These are phyloP conservation scores for Copsychus sechellarum DNA, from an alignment of 2,113 vertebrate genomes.

Conservation along the genomic window DNA sequence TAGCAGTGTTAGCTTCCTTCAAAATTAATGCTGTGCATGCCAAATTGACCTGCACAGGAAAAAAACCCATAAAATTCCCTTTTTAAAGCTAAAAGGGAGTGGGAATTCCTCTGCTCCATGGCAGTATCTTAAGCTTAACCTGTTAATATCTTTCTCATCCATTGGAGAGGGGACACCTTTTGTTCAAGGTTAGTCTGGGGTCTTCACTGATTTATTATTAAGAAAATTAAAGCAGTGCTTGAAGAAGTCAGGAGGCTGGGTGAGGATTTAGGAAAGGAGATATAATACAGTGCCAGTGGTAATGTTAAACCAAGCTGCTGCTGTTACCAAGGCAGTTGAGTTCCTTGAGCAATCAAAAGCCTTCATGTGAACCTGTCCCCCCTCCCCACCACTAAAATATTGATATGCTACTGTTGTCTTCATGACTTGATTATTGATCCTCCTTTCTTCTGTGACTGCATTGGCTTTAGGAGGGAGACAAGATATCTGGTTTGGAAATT, in stretches of 20 bases:
- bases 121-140: neutral
- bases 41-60: neutral
- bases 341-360: neutral
- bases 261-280: neutral
- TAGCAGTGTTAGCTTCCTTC: neutral
- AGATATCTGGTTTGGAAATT: neutral
- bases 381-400: rapidly evolving
- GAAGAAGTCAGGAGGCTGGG: neutral
- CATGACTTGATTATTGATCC: neutral
- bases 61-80: neutral
- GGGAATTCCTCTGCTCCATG: neutral
- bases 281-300: neutral
- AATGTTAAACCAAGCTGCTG: neutral
- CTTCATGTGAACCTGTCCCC: neutral
- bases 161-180: neutral
- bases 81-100: neutral
- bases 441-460: neutral
- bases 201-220: neutral
- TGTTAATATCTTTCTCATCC: neutral
- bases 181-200: neutral
- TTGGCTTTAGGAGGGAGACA: neutral
- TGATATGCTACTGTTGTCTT: rapidly evolving
- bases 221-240: neutral
- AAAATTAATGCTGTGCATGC: neutral
- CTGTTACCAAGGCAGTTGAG: neutral